Evolutionary conservation across 2,113 vertebrate genomes (phyloP).

Genomic region (Tyto alba): DNA sequence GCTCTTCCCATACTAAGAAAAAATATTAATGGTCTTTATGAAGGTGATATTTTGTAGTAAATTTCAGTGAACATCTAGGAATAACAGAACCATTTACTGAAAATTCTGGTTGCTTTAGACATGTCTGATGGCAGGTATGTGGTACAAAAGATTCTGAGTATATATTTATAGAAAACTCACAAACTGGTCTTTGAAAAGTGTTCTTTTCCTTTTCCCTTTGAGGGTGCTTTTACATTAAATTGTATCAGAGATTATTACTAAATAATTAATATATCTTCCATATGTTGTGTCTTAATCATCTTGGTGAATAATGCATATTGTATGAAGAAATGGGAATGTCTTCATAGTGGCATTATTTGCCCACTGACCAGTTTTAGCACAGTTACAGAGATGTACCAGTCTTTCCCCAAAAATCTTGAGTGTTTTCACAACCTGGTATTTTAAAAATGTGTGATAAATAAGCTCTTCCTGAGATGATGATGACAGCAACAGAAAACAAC

Average conservation of each 20-base stretch:
- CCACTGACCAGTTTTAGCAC: not conserved
- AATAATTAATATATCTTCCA: not conserved
- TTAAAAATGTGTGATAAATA: not conserved
- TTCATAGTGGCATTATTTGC: not conserved
- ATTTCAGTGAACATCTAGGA: not conserved
- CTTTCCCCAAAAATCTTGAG: not conserved
- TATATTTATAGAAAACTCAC: not conserved
- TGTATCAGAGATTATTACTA: not conserved
- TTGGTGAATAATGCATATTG: not conserved
- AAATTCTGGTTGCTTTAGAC: not conserved
- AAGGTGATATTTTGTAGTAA: not conserved
- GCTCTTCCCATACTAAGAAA: not conserved
- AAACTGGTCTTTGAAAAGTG: not conserved
- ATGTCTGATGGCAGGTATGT: not conserved
- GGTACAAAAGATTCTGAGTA: not conserved
- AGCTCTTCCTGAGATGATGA: not conserved
- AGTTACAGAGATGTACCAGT: not conserved
- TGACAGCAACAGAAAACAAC: not conserved
- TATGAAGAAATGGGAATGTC: not conserved
- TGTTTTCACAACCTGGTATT: not conserved
- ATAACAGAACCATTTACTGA: not conserved
- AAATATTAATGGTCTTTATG: not conserved
- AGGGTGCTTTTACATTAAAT: not conserved
- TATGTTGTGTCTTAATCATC: no score
- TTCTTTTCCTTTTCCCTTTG: not conserved